These are phyloP conservation scores for Apogon talboti DNA, from an alignment of 2,797 vertebrate species.

Conservation along the genomic window DNA sequence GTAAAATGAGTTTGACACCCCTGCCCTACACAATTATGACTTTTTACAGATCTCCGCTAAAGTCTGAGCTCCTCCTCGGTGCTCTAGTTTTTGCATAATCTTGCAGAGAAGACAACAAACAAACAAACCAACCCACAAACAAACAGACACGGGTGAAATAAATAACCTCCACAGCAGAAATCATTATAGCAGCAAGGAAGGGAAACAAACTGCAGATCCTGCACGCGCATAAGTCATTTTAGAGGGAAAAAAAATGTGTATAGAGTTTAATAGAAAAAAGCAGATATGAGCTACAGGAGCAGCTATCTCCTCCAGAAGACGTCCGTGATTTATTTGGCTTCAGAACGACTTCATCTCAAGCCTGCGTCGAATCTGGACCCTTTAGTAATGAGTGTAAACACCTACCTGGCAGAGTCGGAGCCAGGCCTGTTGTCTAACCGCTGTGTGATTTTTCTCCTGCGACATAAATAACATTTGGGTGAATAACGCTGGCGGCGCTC, in stretches of 20 bases:
- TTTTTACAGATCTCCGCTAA: too few species aligned
- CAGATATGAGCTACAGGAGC: constrained; percentile 17
- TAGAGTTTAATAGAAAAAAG: constrained; percentile 36
- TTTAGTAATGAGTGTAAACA: constrained; percentile 11
- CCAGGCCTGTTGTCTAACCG: constrained; percentile 11
- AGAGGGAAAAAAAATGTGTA: not conserved
- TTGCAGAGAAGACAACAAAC: too few species aligned
- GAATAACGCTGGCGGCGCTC: constrained; percentile 15
- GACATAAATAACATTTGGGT: constrained; percentile 31
- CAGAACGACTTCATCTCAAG: constrained; percentile 32
- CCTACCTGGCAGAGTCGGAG: constrained; percentile 13
- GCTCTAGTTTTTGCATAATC: too few species aligned
- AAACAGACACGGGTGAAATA: not conserved
- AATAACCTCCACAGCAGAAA: not conserved
- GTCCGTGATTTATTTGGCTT: constrained; percentile 36
- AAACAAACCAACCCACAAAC: too few species aligned
- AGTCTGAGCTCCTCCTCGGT: too few species aligned
- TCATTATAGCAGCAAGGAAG: constrained; percentile 10
- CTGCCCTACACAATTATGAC: too few species aligned
- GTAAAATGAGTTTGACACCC: too few species aligned
- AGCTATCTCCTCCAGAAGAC: constrained; percentile 21
- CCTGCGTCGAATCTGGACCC: not conserved
- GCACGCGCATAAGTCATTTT: not conserved
- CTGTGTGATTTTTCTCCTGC: constrained; percentile 34
- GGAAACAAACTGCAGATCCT: constrained; percentile 11